Percentiles rank a stretch among this genome's conserved stretches.
Evolutionary conservation across 2,113 vertebrate genomes (phyloP).

Genomic region (Cromileptes altivelis): DNA sequence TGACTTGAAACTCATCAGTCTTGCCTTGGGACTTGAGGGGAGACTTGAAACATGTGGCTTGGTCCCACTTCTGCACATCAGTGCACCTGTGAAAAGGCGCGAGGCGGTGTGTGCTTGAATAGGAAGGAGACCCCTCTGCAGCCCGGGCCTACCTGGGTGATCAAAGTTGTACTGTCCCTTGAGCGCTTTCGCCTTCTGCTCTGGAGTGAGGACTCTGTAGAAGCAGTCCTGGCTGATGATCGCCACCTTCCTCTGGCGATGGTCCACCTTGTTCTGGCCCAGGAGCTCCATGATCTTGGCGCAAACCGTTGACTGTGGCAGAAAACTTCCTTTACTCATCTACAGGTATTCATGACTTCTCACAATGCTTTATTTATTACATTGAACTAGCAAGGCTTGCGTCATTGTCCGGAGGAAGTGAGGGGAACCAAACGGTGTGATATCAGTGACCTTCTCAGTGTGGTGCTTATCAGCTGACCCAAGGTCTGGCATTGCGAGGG

Average conservation of each 20-base stretch:
- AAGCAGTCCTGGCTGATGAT: constrained; percentile 97
- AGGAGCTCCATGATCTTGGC: constrained; percentile 99
- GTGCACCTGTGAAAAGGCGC: no score
- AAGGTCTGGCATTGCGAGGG: no score
- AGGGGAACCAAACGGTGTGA: background rate
- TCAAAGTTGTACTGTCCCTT: constrained; percentile 99
- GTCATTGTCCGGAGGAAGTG: no score
- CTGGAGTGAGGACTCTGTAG: constrained; percentile 92
- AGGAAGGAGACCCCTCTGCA: background rate
- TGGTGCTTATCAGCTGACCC: constrained; percentile 6
- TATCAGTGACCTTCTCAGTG: constrained; percentile 18
- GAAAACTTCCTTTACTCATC: background rate
- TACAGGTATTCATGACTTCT: background rate
- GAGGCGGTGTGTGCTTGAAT: no score
- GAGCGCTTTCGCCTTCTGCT: constrained; percentile 93
- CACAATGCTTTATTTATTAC: no score
- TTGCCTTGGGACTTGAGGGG: no score
- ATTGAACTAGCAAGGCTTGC: background rate
- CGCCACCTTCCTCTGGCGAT: constrained; percentile 92
- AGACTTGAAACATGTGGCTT: no score
- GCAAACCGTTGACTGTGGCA: constrained; percentile 93
- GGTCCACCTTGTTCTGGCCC: constrained; percentile 96
- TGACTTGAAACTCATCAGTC: no score
- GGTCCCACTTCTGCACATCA: no score
- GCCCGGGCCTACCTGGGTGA: constrained; percentile 89